These are phyloP conservation scores for Nerophis ophidion DNA, from an alignment of 2,113 vertebrate species.

Conservation along the genomic window DNA sequence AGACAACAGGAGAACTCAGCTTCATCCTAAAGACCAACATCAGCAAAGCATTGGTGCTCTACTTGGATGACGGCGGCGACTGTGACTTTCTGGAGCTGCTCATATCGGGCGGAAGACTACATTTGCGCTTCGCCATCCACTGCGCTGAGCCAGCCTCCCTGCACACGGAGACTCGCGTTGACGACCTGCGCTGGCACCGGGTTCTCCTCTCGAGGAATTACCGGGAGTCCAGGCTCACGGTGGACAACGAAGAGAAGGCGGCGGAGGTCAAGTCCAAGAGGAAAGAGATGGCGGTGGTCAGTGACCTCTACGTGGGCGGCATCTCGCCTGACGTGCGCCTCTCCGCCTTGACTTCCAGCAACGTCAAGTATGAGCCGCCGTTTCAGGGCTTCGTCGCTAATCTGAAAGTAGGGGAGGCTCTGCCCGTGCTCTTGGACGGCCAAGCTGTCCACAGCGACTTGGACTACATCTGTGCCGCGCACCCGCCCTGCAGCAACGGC, in stretches of 20 bases:
- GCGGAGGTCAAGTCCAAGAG: conserved; percentile 85
- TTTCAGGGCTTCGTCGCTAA: conserved; percentile 84
- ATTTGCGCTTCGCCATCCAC: conserved; percentile 86
- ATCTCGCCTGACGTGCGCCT: conserved; percentile 90
- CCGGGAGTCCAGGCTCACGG: conserved; percentile 76
- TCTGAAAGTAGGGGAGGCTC: conserved; percentile 80
- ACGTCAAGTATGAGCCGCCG: conserved; percentile 89
- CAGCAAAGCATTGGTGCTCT: conserved; percentile 83
- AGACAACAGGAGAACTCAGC: conserved; percentile 81
- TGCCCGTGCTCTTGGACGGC: conserved; percentile 79
- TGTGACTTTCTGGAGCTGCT: conserved; percentile 93
- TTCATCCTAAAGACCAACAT: conserved; percentile 87
- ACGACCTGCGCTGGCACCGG: conserved; percentile 88
- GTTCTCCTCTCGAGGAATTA: conserved; percentile 78
- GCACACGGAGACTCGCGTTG: conserved; percentile 75
- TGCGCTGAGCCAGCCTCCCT: conserved; percentile 85
- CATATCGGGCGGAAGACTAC: conserved; percentile 78
- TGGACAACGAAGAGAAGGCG: conserved; percentile 83
- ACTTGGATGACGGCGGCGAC: conserved; percentile 89
- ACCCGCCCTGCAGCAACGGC: conserved; percentile 84
- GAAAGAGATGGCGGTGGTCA: conserved; percentile 85
- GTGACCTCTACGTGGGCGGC: conserved; percentile 88
- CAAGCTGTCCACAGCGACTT: conserved; percentile 83
- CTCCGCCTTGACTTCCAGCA: conserved; percentile 88
- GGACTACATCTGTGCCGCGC: conserved; percentile 78